Percentiles rank a stretch among this genome's conserved stretches.
Evolutionary conservation across 2,113 vertebrate species (phyloP).

Genomic region (Myotis lucifugus): DNA sequence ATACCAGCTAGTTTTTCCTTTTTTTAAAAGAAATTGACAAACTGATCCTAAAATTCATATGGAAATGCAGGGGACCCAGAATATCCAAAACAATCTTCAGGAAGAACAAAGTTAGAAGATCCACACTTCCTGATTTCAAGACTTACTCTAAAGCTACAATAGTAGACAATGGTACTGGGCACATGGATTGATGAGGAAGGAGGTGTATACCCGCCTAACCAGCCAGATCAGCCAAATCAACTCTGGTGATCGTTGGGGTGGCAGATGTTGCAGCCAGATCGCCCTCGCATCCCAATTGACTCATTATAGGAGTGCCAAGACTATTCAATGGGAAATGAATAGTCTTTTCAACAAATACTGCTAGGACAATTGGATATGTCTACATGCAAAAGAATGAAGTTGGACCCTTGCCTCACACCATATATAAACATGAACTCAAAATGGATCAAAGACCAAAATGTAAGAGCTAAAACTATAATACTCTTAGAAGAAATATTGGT

Average conservation of each 20-base stretch:
- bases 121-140: background rate
- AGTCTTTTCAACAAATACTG: background rate
- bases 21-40: background rate
- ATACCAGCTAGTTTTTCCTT: background rate
- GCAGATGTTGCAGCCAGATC: too few species aligned
- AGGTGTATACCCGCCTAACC: too few species aligned
- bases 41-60: background rate
- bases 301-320: background rate
- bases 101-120: background rate
- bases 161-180: background rate
- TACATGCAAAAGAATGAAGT: slow-evolving; percentile 1
- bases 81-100: background rate
- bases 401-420: background rate
- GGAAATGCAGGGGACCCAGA: background rate
- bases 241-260: too few species aligned
- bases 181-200: too few species aligned
- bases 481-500: background rate
- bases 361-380: background rate
- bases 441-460: background rate
- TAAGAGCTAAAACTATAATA: slow-evolving; percentile 21
- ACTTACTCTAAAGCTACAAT: background rate
- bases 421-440: slow-evolving; percentile 30
- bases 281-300: background rate
- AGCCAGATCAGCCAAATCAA: too few species aligned
- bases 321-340: background rate